Evolutionary conservation across 1,140 invertebrate genomes (phyloP), one percentile per base, ranked within the genome.

Genomic region (Neodiprion lecontei): DNA sequence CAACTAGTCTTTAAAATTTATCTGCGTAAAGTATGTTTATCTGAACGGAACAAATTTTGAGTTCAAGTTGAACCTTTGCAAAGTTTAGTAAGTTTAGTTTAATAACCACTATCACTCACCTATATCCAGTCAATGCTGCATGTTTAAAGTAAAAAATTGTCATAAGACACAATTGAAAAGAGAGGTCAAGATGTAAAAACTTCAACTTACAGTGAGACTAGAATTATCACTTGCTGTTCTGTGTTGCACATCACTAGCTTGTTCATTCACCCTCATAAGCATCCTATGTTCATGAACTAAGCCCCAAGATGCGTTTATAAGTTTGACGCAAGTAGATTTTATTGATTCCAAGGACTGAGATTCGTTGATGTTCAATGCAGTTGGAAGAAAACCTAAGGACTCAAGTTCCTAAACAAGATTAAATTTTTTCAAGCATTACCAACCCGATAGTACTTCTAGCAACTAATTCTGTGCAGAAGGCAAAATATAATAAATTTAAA

Each of bases 291-390:
- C 79, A 12, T 75, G 75, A 47, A 79, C 71, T 10, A 83, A 73
- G 53, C 72, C 76, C 81, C 81, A 83, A 8, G 77, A 61, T 8
- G 78, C 70, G 72, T 82, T 82, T 40, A 82, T 76, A 9, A 83
- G 69, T 71, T 74, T 73, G 28, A 82, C 23, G 7, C 71, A 74
- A 66, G 74, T 9, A 10, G 70, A 61, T 17, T 75, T 74, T 8
- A 81, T 69, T n/a, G 73, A 72, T 17, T 79, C 75, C 28, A 49
- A 9, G 0, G 75, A 74, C 28, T 71, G 49, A 14, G 70, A 12
- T 47, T 76, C 48, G 67, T 74, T 47, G 9, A 49, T 72, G n/a
- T 67, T 40, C 40, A 28, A 2, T 7, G 61, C 48, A 28, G 76
- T 23, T 23, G 77, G 7, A 23, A 61, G 5, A 7, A 79, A 68